Conservation (phyloP, 2,113 vertebrate species). For the Heterotilapia buettikoferi region DNA sequence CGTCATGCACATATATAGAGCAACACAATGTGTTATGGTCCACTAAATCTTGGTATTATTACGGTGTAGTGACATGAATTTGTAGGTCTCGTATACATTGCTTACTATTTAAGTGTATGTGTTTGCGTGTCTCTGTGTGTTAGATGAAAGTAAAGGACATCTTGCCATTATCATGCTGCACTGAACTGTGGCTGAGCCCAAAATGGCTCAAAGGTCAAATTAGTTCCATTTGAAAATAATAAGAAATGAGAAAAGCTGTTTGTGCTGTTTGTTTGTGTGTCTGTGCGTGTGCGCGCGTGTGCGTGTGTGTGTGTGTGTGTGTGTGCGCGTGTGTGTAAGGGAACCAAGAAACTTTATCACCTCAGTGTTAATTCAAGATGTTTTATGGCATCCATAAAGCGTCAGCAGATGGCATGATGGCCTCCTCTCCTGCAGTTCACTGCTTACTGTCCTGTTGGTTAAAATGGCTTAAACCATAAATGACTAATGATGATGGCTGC, state of each 20-base stretch:
- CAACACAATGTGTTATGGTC: neutral
- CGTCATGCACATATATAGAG: neutral
- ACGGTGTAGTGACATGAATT: neutral
- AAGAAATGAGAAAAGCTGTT: neutral
- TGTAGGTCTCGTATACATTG: neutral
- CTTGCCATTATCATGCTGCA: slow-evolving; percentile 34
- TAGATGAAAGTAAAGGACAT: slow-evolving; percentile 13
- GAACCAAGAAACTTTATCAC: neutral
- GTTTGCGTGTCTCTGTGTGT: neutral
- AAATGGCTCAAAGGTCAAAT: slow-evolving; percentile 52
- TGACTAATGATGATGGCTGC: neutral
- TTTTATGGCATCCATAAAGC: slow-evolving; percentile 13
- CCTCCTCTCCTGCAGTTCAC: neutral
- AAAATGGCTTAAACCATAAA: neutral
- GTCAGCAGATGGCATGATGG: neutral
- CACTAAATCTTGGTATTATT: neutral
- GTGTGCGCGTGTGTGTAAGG: neutral
- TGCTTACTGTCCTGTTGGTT: neutral
- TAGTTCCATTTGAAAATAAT: slow-evolving; percentile 32
- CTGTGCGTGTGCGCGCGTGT: neutral
- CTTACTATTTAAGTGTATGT: neutral
- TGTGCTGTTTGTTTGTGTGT: neutral
- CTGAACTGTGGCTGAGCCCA: slow-evolving; percentile 10
- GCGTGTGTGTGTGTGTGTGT: neutral
- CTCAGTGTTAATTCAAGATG: neutral